These are phyloP conservation scores for Phyllotis vaccarum DNA, from an alignment of 2,797 vertebrate species.

Conservation along the genomic window DNA sequence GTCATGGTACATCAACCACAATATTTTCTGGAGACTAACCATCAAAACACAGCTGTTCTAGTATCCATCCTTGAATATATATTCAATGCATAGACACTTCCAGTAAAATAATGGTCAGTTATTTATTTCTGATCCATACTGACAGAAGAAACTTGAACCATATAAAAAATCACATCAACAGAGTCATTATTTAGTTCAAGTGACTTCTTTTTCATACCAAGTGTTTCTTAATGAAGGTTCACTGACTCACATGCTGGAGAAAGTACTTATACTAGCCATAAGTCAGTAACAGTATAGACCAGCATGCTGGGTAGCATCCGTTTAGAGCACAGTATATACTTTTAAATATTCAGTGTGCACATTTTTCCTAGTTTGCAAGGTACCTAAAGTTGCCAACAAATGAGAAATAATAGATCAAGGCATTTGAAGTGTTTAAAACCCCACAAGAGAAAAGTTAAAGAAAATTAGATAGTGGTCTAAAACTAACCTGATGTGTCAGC, in stretches of 20 bases:
- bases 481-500: background rate
- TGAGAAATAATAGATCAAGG: slow-evolving; percentile 27
- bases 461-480: background rate
- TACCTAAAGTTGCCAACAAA: background rate
- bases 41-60: background rate
- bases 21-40: background rate
- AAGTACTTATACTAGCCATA: background rate
- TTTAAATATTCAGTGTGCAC: background rate
- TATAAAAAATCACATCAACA: background rate
- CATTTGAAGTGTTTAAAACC: background rate
- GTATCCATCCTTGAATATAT: background rate
- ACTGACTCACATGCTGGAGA: background rate
- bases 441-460: background rate
- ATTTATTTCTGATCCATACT: background rate
- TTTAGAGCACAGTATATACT: background rate
- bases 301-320: background rate
- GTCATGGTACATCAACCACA: background rate
- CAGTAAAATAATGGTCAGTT: background rate
- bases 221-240: background rate
- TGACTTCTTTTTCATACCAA: background rate
- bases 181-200: background rate
- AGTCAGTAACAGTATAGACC: background rate
- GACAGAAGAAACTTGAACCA: background rate
- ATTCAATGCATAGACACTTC: background rate
- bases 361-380: background rate